A percentile compares a stretch with the other conserved stretches of the same genome.
These are phyloP conservation scores for Dunckerocampus dactyliophorus DNA, from an alignment of 2,113 vertebrate genomes.

Conservation along the genomic window DNA sequence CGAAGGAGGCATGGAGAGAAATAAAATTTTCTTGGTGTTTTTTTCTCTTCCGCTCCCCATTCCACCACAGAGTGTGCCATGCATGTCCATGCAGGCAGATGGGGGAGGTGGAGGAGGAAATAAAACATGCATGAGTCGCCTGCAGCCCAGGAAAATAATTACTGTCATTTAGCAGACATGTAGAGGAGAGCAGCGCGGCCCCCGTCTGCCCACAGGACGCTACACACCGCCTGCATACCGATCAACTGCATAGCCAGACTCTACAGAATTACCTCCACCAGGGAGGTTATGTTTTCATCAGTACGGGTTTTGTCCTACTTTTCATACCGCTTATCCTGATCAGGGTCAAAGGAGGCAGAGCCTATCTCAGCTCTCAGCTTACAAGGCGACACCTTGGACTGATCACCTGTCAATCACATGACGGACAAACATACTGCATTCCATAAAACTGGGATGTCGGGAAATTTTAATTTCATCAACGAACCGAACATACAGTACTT, in stretches of 20 bases:
- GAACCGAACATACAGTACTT: no score
- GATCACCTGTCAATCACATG: background rate
- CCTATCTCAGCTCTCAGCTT: no score
- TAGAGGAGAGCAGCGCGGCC: conserved; percentile 57
- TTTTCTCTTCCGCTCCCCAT: conserved; percentile 21
- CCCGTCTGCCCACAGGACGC: conserved; percentile 57
- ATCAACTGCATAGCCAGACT: conserved; percentile 51
- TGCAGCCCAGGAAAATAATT: conserved; percentile 99
- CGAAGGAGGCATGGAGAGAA: conserved; percentile 42
- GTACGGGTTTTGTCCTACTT: conserved; percentile 1
- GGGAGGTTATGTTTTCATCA: background rate
- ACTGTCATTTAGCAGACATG: conserved; percentile 90
- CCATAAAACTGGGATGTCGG: no score
- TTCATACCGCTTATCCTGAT: background rate
- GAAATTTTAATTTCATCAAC: no score
- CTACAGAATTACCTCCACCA: conserved; percentile 2
- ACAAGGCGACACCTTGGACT: no score
- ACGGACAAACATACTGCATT: background rate
- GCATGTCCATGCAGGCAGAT: conserved; percentile 64
- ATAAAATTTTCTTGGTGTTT: conserved; percentile 43
- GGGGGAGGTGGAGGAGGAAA: conserved; percentile 69
- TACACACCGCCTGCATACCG: conserved; percentile 59
- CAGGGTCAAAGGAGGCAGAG: background rate
- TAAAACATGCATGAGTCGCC: conserved; percentile 95
- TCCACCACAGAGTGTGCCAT: conserved; percentile 42